Evolutionary conservation across 1,140 invertebrate species (phyloP), one percentile per base, ranked within the genome.

Genomic region (Pectinophora gossypiella): DNA sequence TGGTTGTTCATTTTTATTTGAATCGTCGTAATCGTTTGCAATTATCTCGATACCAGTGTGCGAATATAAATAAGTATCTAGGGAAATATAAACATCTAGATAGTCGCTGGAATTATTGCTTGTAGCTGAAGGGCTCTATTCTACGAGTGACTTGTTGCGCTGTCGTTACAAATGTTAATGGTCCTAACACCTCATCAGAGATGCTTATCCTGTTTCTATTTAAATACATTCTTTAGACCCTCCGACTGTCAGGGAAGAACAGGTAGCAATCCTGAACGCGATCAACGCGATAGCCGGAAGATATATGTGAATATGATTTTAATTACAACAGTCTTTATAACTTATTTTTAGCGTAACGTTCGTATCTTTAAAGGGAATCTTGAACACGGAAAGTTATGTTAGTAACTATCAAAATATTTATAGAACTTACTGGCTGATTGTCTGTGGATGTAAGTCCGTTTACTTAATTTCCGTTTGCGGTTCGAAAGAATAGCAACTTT

Each of bases 31-130:
- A 32, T 32, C 27, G 27, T n/a, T n/a, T 32, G n/a, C 27, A 32
- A 32, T 32, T 32, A 32, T 32, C 27, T 32, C 27, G 9, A n/a
- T n/a, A n/a, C n/a, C n/a, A n/a, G n/a, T n/a, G n/a, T n/a, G n/a
- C n/a, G n/a, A n/a, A n/a, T 32, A 32, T 32, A 32, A 32, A 32
- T n/a, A 12, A 32, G n/a, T 32, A 32, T 32, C n/a, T 32, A 32
- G 27, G 27, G 36, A 13, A 27, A 27, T 40, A 40, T 40, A 40
- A 40, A 40, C 16, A 15, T 15, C 36, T 16, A 50, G 20, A 56
- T 56, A 50, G 36, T 20, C 19, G 42, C 42, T 56, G 44, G 12
- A 49, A 48, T 42, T 53, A 54, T 48, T 27, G 20, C 53, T 45
- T 50, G 16, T 32, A 32, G 42, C 54, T 35, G 18, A 2, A 56